Evolutionary conservation across 2,888 invertebrate genomes (phyloP), one percentile per base, ranked within the genome.

Genomic region (Cataglyphis albicans): DNA sequence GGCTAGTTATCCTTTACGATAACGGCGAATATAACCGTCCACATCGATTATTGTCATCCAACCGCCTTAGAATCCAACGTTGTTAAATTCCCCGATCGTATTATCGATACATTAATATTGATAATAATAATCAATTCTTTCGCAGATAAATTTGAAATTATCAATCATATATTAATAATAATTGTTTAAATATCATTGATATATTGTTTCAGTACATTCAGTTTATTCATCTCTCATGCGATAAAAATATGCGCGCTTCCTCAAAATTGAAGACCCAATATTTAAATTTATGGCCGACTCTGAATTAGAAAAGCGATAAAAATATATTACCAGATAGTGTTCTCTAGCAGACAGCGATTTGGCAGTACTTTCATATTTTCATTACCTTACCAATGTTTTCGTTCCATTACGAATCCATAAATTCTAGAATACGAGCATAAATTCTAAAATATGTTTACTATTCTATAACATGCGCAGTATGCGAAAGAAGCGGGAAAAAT

Each of bases 1-100:
- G 81, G 41, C 52, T 64, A 73, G 72, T 76, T 83, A 84, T 83
- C 72, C 61, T 83, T 83, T 84, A 84, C 78, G 84, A 73, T 84
- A 84, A 83, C 61, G 67, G 63, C 48, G 65, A 67, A 72, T 72
- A 73, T 76, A 32, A 59, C 38, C 83, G 70, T 83, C 74, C 68
- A 15, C 15, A 38, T 61, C 78, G 83, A 84, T 83, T 65, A 76
- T 52, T 70, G 78, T 82, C 72, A 75, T 76, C 63, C 32, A 25
- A 0, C 0, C 38, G 55, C 44, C 32, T 67, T 83, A 52, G 29
- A 29, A 25, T 35, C 3, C 29, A 18, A 65, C 32, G 48, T 67
- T 67, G 65, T 65, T 76, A 64, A 57, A 78, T 78, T 67, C 7
- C 3, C 41, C 32, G 25, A 1, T 76, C 41, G 55, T 67, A 67